Percentiles rank a stretch among this genome's conserved stretches.
Evolutionary conservation across 1,140 invertebrate genomes (phyloP).

Genomic region (Ips typographus): DNA sequence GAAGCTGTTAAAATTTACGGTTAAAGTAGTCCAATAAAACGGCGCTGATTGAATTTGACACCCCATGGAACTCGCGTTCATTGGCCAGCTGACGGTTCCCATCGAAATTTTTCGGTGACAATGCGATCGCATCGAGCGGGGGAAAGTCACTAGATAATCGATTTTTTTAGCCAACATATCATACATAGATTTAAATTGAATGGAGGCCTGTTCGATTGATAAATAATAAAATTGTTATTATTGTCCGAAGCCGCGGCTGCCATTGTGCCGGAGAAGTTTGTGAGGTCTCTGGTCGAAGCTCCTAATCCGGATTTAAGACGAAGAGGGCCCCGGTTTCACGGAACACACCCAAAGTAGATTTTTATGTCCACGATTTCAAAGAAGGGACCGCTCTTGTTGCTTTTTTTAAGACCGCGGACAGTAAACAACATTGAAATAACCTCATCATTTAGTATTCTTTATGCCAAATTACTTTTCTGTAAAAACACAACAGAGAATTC

Average conservation of each 20-base stretch:
- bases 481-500: no score
- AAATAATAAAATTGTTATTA: constrained; percentile 32
- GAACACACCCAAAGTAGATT: constrained; percentile 30
- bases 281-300: constrained; percentile 25
- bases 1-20: constrained; percentile 39
- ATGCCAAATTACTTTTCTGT: no score
- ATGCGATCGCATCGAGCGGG: constrained; percentile 25
- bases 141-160: background rate
- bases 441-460: no score
- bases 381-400: background rate
- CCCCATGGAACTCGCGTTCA: constrained; percentile 39
- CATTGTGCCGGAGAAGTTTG: constrained; percentile 23
- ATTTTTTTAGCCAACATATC: background rate
- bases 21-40: constrained; percentile 43
- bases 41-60: constrained; percentile 43
- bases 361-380: constrained; percentile 8
- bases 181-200: constrained; percentile 23
- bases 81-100: constrained; percentile 41
- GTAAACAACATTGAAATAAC: no score
- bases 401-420: background rate
- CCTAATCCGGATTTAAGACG: constrained; percentile 32
- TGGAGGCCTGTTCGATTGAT: constrained; percentile 4
- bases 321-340: background rate
- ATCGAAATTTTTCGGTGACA: constrained; percentile 33
- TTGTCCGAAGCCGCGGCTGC: background rate